Evolutionary conservation across 2,113 vertebrate genomes (phyloP), one percentile per base, ranked within the genome.

Genomic region (Otolemur garnettii): DNA sequence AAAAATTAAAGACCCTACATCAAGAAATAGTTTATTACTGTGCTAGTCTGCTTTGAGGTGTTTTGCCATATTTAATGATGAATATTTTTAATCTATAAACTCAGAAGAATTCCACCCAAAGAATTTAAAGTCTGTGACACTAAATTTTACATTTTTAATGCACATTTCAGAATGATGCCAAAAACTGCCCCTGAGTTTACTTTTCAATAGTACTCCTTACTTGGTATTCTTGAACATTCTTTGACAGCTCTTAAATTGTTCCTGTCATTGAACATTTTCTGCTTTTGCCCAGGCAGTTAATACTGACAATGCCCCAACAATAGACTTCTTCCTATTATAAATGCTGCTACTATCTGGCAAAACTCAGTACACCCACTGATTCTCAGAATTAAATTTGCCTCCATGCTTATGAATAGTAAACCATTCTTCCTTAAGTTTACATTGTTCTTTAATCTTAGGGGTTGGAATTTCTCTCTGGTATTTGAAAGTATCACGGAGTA

Each of bases 361-460:
- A 89, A 57, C 14, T 83, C 45, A 88, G 26, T 53, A 82, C 7
- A 83, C 45, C 9, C 60, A 88, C 38, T 71, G 53, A 74, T 74
- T 87, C 57, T 80, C 55, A 77, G 22, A 82, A 89, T 75, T 77
- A 89, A 85, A 59, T 71, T 89, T 95, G 42, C 21, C 60, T 81
- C 21, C 45, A 64, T 15, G 79, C 1, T 94, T 96, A 88, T 7
- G 9, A 90, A 42, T n/a, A 71, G 21, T 30, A 91, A 90, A 75
- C 14, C 57, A 10, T n/a, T 91, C 21, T 90, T 74, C 57, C 50
- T 75, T 81, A 93, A 91, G 33, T 81, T 69, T 42, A 13, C 2
- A 83, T 15, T 42, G 15, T 79, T 81, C 33, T 84, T 94, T 87
- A 55, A 91, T 57, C 12, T 14, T 8, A 87, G 2, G 59, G 69